A percentile compares a stretch with the other conserved stretches of the same genome.
Evolutionary conservation across 2,888 invertebrate species (phyloP).

Genomic region (Cheilosia urbana): DNA sequence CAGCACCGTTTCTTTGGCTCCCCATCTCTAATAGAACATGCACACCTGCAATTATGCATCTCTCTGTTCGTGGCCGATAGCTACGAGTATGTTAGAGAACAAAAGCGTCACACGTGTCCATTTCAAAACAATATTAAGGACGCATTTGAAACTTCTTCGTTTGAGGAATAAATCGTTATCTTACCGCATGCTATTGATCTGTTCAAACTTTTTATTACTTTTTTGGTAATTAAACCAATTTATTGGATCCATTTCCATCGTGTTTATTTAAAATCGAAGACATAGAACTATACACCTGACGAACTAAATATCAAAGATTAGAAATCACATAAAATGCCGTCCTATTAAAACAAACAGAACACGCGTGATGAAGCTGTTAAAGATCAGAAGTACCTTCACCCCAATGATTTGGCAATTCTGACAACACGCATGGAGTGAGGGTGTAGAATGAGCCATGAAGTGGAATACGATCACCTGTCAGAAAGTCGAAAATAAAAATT

Average conservation of each 20-base stretch:
- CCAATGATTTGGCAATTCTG: too few relatives aligned
- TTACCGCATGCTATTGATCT: background rate
- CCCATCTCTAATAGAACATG: too few relatives aligned
- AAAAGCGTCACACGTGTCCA: background rate
- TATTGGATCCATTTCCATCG: background rate
- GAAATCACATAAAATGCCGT: background rate
- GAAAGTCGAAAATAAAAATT: too few relatives aligned
- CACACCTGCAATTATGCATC: background rate
- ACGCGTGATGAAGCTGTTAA: background rate
- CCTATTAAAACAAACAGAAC: background rate
- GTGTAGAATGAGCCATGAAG: background rate
- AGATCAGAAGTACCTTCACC: background rate
- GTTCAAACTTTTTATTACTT: slow-evolving; percentile 3
- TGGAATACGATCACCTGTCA: background rate
- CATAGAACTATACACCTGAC: background rate
- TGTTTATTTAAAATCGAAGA: background rate
- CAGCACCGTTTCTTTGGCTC: too few relatives aligned
- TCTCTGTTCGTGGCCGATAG: background rate
- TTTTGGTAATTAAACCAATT: background rate
- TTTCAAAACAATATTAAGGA: background rate
- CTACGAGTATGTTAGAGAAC: background rate
- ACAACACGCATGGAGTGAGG: background rate
- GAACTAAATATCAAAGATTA: background rate
- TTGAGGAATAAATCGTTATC: slow-evolving; percentile 1
- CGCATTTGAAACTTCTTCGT: background rate